Evolutionary conservation across 2,113 vertebrate genomes (phyloP).

Genomic region (Gasterosteus nipponicus): DNA sequence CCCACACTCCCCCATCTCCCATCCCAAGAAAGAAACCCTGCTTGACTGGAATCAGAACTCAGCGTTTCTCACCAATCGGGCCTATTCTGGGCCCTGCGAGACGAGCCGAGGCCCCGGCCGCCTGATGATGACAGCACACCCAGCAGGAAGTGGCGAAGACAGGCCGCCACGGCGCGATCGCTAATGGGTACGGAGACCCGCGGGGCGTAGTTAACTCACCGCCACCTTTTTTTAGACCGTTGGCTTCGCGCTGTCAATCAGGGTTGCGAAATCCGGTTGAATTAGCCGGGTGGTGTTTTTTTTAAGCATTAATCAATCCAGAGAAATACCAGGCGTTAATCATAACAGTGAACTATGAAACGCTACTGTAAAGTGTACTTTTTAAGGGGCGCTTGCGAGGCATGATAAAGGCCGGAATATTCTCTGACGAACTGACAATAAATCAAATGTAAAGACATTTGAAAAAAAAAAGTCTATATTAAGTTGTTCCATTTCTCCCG

Average conservation of each 20-base stretch:
- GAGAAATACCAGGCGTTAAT: neutral
- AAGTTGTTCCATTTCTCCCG: neutral
- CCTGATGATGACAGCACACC: conserved; percentile 61
- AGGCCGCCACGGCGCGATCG: conserved; percentile 50
- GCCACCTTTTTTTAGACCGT: conserved; percentile 27
- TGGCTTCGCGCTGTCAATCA: conserved; percentile 58
- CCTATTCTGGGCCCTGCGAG: conserved; percentile 64
- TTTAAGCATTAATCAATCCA: conserved; percentile 48
- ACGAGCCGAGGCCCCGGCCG: conserved; percentile 58
- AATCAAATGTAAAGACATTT: neutral
- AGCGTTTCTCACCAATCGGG: conserved; percentile 58
- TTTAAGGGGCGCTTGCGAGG: conserved; percentile 13
- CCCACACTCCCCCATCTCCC: no score
- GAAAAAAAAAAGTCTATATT: neutral
- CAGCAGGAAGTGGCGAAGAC: conserved; percentile 31
- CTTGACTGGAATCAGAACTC: conserved; percentile 64
- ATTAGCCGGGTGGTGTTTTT: conserved; percentile 41
- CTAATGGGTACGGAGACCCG: conserved; percentile 56
- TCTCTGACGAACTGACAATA: neutral
- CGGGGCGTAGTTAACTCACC: conserved; percentile 53
- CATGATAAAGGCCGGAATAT: neutral
- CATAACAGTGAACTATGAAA: conserved; percentile 27
- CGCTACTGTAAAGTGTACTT: conserved; percentile 10
- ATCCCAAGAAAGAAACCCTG: conserved; percentile 16
- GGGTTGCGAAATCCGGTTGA: conserved; percentile 23